phyloP scores from a whole-genome alignment of 2,797 vertebrate species.

The Anableps anableps region DNA sequence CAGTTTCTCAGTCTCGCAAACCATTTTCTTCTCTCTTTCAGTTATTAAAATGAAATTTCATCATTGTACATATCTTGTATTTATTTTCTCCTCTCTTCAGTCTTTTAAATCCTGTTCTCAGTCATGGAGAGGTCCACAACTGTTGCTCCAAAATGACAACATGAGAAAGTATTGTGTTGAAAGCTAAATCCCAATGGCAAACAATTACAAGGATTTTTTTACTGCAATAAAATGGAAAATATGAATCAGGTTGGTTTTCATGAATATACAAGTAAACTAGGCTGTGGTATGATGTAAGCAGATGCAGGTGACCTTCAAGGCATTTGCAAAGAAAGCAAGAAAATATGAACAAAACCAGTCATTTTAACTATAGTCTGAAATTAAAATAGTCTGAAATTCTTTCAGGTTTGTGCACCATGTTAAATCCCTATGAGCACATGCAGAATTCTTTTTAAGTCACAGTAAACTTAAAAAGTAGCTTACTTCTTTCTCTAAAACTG shows the following conservation, averaged over 20 bases:
- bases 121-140: not conserved
- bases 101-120: slow-evolving; percentile 6
- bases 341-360: not conserved
- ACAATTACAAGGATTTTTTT: not conserved
- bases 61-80: not conserved
- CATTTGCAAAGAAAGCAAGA: not conserved
- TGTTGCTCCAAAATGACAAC: not conserved
- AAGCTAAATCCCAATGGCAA: not conserved
- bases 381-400: not conserved
- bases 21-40: slow-evolving; percentile 14
- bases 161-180: not conserved
- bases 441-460: not conserved
- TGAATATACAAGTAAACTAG: not conserved
- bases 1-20: slow-evolving; percentile 28
- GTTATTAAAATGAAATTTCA: not conserved
- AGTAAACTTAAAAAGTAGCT: not conserved
- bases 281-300: not conserved
- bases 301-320: not conserved
- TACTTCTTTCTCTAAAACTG: not conserved
- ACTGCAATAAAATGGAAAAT: not conserved
- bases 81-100: not conserved
- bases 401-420: not conserved
- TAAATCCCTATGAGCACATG: not conserved
- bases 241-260: not conserved
- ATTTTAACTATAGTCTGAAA: not conserved